phyloP scores from a whole-genome alignment of 2,113 vertebrate species.

The Tachuris rubrigastra region DNA sequence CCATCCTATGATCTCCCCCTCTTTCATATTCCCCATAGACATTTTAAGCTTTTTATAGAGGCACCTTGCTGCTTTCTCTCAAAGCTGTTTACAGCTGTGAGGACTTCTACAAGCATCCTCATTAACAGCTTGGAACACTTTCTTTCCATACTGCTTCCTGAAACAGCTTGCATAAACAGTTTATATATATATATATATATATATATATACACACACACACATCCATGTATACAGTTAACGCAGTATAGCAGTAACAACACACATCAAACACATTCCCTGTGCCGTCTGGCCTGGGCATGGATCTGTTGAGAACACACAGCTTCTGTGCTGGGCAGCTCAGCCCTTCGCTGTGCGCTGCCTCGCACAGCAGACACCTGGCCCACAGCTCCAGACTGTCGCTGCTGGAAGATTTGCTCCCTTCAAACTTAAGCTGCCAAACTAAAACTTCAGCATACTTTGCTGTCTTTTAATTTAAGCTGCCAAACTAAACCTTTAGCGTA shows the following conservation, averaged over 20 bases:
- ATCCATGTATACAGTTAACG: neutral
- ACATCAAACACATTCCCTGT: neutral
- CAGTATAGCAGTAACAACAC: fast-evolving
- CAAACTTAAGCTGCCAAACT: neutral
- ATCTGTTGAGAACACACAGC: neutral
- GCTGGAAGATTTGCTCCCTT: fast-evolving
- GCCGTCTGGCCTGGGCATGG: fast-evolving
- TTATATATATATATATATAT: no score
- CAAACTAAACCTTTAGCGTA: neutral
- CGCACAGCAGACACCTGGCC: neutral
- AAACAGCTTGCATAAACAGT: neutral
- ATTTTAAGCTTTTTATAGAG: neutral
- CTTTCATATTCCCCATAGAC: neutral
- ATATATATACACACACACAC: fast-evolving
- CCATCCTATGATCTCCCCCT: neutral
- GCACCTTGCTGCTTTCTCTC: neutral
- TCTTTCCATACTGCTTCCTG: neutral
- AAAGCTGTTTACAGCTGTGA: neutral
- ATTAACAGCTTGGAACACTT: neutral
- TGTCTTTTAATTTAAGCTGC: neutral
- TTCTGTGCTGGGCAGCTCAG: neutral
- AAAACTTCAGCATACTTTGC: fast-evolving
- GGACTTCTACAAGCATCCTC: neutral
- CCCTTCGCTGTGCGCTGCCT: neutral
- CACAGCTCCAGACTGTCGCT: fast-evolving